Evolutionary conservation across 2,888 invertebrate genomes (phyloP), one percentile per base, ranked within the genome.

Genomic region (Loripinus fragilis): DNA sequence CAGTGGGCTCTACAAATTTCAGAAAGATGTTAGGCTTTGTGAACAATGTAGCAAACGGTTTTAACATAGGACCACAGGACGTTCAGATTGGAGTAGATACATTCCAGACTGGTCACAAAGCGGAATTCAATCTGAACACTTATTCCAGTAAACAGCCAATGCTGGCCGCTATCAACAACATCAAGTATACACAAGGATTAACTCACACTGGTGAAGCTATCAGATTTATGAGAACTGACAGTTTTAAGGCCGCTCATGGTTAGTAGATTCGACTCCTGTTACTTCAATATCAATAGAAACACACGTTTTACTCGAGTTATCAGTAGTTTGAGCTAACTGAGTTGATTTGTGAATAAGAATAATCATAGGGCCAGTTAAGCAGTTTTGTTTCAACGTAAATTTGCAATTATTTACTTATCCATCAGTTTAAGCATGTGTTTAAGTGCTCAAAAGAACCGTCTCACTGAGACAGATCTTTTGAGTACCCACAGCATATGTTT

Each of bases 121-220:
- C 85, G 0, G 87, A 89, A 78, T 90, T 90, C 74, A 83, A 83
- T 52, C 75, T 90, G 85, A 88, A 88, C 50, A 65, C 74, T 15
- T 81, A 87, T 77, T 17, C 30, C 5, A 75, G 80, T 60, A 85
- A 85, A 38, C 45, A 78, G 15, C 67, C 78, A 20, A 33, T 88
- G n/a, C 73, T 80, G 41, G 66, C 73, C 10, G 89, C 88, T 41
- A 82, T 88, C 52, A 68, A 78, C 38, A 79, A 76, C 10, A 83
- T 87, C 35, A 66, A 78, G 1, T 88, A 87, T 52, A 64, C 77
- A 15, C 66, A 78, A 2, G 90, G 90, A 5, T 68, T 74, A 0
- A 90, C 90, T n/a, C 81, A 89, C 73, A 90, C 89, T 2, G 90
- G 87, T 1, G 74, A 85, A 41, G 90, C 90, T 28, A 83, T 90